Percentiles rank a stretch among this genome's conserved stretches.
These are phyloP conservation scores for Gambusia holbrooki DNA, from an alignment of 2,113 vertebrate species.

Conservation along the genomic window DNA sequence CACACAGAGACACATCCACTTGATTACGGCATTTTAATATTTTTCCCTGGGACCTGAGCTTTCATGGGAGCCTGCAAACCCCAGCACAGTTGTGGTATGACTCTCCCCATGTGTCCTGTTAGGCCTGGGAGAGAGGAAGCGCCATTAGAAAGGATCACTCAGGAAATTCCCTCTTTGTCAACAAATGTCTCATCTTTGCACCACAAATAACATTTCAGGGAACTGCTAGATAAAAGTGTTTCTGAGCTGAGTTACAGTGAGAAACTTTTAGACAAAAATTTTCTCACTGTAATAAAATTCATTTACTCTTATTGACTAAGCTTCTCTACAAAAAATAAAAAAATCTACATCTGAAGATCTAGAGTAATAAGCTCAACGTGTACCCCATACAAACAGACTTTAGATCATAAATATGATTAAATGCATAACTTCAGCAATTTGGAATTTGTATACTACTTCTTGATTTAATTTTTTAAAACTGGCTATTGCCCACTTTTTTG, in stretches of 20 bases:
- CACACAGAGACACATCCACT: slow-evolving; percentile 47
- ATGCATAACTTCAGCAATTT: not conserved
- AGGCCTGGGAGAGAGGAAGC: slow-evolving; percentile 68
- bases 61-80: slow-evolving; percentile 82
- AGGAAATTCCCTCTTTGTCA: slow-evolving; percentile 51
- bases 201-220: slow-evolving; percentile 40
- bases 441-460: not conserved
- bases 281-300: no score
- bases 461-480: not conserved
- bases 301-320: not conserved
- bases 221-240: slow-evolving; percentile 20
- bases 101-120: slow-evolving; percentile 72
- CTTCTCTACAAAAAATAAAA: not conserved
- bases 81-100: slow-evolving; percentile 77
- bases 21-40: slow-evolving; percentile 52
- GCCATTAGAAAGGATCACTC: slow-evolving; percentile 39
- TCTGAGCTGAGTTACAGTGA: slow-evolving; percentile 18
- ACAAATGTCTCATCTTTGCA: slow-evolving; percentile 17
- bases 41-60: slow-evolving; percentile 65
- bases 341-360: not conserved
- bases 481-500: no score
- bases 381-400: not conserved
- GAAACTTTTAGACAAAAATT: not conserved
- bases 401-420: not conserved
- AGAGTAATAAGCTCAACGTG: not conserved